Conservation (phyloP, 2,797 vertebrate genomes). For the Naso thynnoides region DNA sequence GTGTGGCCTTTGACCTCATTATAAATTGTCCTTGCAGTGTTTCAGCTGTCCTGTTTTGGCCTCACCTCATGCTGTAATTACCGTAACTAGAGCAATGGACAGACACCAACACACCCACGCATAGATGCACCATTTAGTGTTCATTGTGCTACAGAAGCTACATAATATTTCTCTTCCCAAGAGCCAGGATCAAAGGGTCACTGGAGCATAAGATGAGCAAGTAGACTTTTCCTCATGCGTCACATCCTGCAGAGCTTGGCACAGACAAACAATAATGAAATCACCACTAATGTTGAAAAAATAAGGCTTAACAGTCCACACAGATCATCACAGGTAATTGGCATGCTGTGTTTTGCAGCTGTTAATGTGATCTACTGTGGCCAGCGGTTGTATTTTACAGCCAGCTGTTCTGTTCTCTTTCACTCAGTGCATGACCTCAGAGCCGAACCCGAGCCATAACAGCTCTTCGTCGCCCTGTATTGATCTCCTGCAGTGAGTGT, state of each 20-base stretch:
- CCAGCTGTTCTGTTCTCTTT: constrained; percentile 67
- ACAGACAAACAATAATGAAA: constrained; percentile 23
- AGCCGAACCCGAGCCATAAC: constrained; percentile 38
- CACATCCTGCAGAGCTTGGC: constrained; percentile 25
- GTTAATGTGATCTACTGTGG: constrained; percentile 34
- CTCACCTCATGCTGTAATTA: constrained; percentile 10
- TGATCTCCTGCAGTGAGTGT: constrained; percentile 59
- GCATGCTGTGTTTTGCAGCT: constrained; percentile 48
- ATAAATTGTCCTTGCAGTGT: constrained; percentile 23
- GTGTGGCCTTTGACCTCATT: constrained; percentile 57
- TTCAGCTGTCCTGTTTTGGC: neutral
- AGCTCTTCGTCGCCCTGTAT: constrained; percentile 23
- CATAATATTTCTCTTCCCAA: neutral
- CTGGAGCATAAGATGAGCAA: neutral
- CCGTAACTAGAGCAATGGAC: neutral
- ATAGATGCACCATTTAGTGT: neutral
- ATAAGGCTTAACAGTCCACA: constrained; percentile 9
- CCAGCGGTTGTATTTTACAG: constrained; percentile 38
- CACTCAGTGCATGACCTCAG: constrained; percentile 46
- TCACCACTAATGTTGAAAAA: constrained; percentile 27
- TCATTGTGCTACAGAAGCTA: neutral
- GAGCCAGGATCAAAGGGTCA: no score
- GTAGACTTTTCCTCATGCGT: constrained; percentile 13
- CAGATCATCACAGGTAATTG: constrained; percentile 40
- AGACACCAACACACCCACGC: neutral